Base-by-base conservation (phyloP, 2,797 vertebrate species). In the Thunnus albacares region DNA sequence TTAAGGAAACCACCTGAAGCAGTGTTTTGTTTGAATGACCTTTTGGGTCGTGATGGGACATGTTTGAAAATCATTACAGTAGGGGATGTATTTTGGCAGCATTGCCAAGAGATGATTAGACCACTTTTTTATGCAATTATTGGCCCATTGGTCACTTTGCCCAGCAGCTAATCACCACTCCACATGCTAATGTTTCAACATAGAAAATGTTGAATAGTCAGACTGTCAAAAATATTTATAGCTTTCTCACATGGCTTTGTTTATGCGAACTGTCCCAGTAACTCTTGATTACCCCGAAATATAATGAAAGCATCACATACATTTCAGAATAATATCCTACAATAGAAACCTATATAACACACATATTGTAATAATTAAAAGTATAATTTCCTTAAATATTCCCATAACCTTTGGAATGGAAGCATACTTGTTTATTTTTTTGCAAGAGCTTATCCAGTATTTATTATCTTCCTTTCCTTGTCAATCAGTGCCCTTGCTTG, bases 1-100 rank as follows among this genome's bases (percentile, higher is more conserved):
- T 87, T 65, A 81, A 47, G 18, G 61, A 53, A 88, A 56, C 22
- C 77, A 82, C 69, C 85, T 73, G 79, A 66, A 81, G 74, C n/a
- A 57, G 53, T 49, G 49, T 77, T 82, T 75, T 47, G 18, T 24
- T 60, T 79, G n/a, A 61, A 1, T 58, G 80, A 79, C 53, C 72
- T 80, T 63, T 55, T 18, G 58, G 45, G 47, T 26, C 12, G 10
- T 57, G 61, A 51, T 38, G 24, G n/a, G 65, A 65, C 60, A 43
- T 51, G 70, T 86, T 80, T 68, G 62, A 71, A 64, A 79, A 73
- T 71, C 28, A 15, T 2, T 64, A 20, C 57, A 51, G 58, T 4
- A 18, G 11, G 58, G 53, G 56, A 45, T 0, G 4, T 35, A 47
- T 10, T 62, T 77, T 30, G 61, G 18, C 20, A 12, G 58, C 71